Evolutionary conservation across 1,140 invertebrate genomes (phyloP).

Genomic region (Cherax destructor): DNA sequence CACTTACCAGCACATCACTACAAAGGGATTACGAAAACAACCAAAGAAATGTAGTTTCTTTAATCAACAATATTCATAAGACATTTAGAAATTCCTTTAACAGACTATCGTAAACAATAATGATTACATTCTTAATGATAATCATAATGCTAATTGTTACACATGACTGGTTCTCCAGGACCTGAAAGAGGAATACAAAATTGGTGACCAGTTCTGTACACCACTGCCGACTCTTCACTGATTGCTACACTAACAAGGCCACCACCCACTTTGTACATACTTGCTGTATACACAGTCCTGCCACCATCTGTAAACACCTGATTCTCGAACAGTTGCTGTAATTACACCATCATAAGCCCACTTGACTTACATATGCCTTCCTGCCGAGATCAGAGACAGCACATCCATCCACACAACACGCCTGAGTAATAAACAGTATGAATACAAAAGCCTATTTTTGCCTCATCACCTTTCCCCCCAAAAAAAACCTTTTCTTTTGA

Average conservation of each 20-base stretch:
- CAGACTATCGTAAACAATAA: conserved; percentile 66
- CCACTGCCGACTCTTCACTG: not conserved
- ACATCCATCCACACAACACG: no score
- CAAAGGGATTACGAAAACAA: conserved; percentile 10
- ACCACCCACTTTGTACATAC: not conserved
- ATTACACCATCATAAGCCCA: not conserved
- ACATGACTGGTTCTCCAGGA: not conserved
- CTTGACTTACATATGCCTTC: no score
- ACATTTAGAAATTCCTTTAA: conserved; percentile 65
- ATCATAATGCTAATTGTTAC: conserved; percentile 1
- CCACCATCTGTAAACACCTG: not conserved
- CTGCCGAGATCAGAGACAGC: no score
- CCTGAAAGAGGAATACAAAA: not conserved
- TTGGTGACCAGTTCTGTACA: not conserved
- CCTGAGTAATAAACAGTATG: no score
- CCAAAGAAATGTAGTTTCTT: conserved; percentile 62
- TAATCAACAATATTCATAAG: conserved; percentile 67
- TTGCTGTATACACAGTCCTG: no score
- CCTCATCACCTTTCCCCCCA: no score
- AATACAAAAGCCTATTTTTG: no score
- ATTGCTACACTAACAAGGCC: not conserved
- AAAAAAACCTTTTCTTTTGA: no score
- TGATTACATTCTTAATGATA: conserved; percentile 59
- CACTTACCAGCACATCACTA: no score
- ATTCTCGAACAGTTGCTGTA: not conserved